Evolutionary conservation across 2,797 vertebrate genomes (phyloP).

Genomic region (Delichon dasypus): DNA sequence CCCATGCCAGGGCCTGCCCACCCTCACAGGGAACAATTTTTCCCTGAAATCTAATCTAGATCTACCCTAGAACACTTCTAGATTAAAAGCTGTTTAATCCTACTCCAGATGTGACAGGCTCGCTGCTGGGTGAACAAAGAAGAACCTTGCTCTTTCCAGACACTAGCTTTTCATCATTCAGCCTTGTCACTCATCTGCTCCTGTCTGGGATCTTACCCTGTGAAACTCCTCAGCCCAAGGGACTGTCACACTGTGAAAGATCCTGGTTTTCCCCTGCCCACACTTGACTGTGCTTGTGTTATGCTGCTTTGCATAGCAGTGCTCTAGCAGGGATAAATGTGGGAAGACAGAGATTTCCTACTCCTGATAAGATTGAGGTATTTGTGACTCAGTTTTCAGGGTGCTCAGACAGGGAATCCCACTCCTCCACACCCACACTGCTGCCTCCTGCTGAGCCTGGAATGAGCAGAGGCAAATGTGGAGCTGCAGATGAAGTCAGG

Average conservation of each 20-base stretch:
- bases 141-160: not conserved
- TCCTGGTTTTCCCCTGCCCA: not conserved
- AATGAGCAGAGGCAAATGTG: not conserved
- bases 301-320: not conserved
- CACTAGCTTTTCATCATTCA: not conserved
- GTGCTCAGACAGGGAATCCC: not conserved
- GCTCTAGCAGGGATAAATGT: not conserved
- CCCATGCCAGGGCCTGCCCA: not conserved
- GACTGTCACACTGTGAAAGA: not conserved
- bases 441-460: not conserved
- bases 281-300: not conserved
- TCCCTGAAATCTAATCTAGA: too few species aligned
- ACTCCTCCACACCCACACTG: not conserved
- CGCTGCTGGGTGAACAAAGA: not conserved
- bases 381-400: not conserved
- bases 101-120: not conserved
- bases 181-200: not conserved
- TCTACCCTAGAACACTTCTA: too few species aligned
- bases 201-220: not conserved
- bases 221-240: not conserved
- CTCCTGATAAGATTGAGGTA: not conserved
- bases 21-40: not conserved
- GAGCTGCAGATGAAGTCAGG: not conserved
- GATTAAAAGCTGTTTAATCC: not conserved
- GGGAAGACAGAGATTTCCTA: not conserved